Percentiles rank a stretch among this genome's conserved stretches.
These are phyloP conservation scores for Choristoneura fumiferana DNA, from an alignment of 1,140 invertebrate species.

Conservation along the genomic window DNA sequence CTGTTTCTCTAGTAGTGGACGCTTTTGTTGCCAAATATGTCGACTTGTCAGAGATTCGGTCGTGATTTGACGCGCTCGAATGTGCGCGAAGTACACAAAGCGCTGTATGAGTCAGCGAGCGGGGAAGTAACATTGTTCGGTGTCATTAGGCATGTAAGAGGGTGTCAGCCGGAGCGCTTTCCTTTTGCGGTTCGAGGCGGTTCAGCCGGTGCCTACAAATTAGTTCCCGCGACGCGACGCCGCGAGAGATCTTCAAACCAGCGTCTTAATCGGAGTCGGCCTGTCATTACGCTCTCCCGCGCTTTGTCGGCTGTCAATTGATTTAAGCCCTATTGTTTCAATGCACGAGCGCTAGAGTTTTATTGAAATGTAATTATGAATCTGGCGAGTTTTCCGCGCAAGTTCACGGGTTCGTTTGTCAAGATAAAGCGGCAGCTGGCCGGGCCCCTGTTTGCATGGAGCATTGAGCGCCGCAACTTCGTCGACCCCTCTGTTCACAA, in stretches of 20 bases:
- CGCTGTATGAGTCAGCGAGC: constrained; percentile 37
- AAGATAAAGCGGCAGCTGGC: constrained; percentile 61
- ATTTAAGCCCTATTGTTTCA: constrained; percentile 63
- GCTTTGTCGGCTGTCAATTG: constrained; percentile 52
- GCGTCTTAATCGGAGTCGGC: constrained; percentile 54
- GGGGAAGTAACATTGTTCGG: constrained; percentile 44
- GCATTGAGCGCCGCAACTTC: constrained; percentile 35
- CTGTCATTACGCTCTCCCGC: constrained; percentile 52
- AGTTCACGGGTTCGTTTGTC: constrained; percentile 39
- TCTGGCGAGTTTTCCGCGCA: constrained; percentile 27
- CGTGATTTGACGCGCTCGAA: constrained; percentile 37
- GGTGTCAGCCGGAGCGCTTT: constrained; percentile 37
- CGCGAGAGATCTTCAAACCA: constrained; percentile 45
- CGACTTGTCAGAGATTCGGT: constrained; percentile 28
- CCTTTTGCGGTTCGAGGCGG: constrained; percentile 45
- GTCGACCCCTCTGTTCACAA: constrained; percentile 42
- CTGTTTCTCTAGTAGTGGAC: constrained; percentile 26
- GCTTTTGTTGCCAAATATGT: constrained; percentile 42
- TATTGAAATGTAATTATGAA: constrained; percentile 62
- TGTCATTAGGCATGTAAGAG: constrained; percentile 57
- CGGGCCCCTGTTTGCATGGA: constrained; percentile 43
- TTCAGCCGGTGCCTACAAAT: constrained; percentile 50
- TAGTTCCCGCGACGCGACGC: constrained; percentile 45
- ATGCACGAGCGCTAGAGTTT: constrained; percentile 32
- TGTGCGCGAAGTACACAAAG: constrained; percentile 23